phyloP scores from a whole-genome alignment of 2,888 invertebrate species.

The Craniophora ligustri region DNA sequence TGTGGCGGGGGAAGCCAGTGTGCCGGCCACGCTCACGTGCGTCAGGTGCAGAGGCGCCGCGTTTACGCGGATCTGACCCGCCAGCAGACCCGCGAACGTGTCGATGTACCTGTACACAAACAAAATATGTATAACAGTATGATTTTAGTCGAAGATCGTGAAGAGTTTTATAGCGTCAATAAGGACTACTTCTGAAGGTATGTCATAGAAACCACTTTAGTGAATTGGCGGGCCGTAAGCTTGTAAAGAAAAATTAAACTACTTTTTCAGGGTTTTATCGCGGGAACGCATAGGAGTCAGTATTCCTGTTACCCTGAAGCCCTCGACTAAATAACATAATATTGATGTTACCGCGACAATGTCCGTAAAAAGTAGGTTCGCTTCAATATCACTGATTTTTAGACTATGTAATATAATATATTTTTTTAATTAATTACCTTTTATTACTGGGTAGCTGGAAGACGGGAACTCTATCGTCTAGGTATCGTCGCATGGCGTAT shows the following conservation, averaged over 20 bases:
- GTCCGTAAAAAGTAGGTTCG: not conserved
- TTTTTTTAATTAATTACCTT: conserved; percentile 62
- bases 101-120: conserved; percentile 92
- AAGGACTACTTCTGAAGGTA: no score
- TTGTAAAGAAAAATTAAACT: no score
- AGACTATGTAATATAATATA: not conserved
- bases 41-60: conserved; percentile 95
- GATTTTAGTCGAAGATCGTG: no score
- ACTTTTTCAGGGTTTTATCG: no score
- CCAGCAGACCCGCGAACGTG: conserved; percentile 96
- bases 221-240: no score
- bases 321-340: no score
- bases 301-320: no score
- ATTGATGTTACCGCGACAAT: not conserved
- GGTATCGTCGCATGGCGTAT: conserved; percentile 97
- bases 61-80: conserved; percentile 96
- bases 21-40: conserved; percentile 95
- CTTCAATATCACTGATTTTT: not conserved
- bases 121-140: not conserved
- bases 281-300: no score
- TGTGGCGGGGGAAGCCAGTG: conserved; percentile 92
- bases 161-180: no score
- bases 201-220: no score
- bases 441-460: conserved; percentile 84
- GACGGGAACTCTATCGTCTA: conserved; percentile 89